Evolutionary conservation across 2,797 vertebrate genomes (phyloP), one percentile per base, ranked within the genome.

Genomic region (Esox masquinongy): DNA sequence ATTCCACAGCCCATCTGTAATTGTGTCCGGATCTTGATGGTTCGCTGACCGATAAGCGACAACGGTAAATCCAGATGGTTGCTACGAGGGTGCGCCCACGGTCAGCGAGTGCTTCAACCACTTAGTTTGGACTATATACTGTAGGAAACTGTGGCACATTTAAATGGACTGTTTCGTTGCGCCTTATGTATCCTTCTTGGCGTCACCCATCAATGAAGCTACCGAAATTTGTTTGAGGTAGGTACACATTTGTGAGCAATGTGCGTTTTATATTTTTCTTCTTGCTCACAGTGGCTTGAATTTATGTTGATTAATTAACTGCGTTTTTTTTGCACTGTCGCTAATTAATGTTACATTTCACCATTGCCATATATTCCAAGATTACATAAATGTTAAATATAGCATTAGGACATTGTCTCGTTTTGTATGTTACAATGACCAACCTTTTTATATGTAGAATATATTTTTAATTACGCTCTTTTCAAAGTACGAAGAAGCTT

Each of bases 161-260:
- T 86, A 74, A 70, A 77, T 83, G 91, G 90, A 93, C 91, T 91
- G 77, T 64, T 80, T 76, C 50, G 68, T 77, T 85, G 74, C 51
- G 61, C 50, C 31, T 39, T 51, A 43, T 79, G 73, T 80, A 66
- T 49, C 5, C 75, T 66, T 76, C 51, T 73, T 19, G 49, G 70
- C 78, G 72, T 47, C 29, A 73, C 71, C 74, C 84, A 70, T 78
- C 22, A 50, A 16, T 64, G 73, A 67, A 69, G 36, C 4, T 74
- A 49, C 61, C 11, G 15, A 17, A n/a, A n/a, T 56, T 56, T 56
- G 19, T 22, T 76, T 74, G 80, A 91, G 90, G 91, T 92, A 88
- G 39, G 88, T 85, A 67, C 64, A 31, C 14, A 36, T 64, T 26
- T 64, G 26, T 67, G 64, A 31, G 7, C 29, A 17, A 67, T 67